phyloP scores from a whole-genome alignment of 1,140 invertebrate genomes.

The Formica selysi region DNA sequence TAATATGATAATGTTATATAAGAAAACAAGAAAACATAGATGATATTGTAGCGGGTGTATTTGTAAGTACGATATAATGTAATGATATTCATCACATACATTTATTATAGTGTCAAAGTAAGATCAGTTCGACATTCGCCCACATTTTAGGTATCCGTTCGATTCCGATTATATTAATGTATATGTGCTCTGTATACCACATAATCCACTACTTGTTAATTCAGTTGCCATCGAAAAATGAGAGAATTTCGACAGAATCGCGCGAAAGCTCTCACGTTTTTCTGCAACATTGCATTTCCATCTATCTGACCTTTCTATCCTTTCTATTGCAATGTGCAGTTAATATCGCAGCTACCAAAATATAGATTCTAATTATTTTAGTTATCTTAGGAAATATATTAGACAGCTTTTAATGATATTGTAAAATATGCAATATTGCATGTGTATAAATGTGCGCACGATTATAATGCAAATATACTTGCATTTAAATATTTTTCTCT shows the following conservation, averaged over 20 bases:
- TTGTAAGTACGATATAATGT: constrained; percentile 83
- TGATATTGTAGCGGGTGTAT: constrained; percentile 84
- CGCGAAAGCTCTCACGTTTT: neutral
- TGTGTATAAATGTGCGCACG: neutral
- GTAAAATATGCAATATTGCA: constrained; percentile 19
- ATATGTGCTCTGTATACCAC: constrained; percentile 49
- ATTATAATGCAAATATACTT: constrained; percentile 21
- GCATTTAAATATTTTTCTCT: constrained; percentile 1
- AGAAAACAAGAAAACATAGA: constrained; percentile 79
- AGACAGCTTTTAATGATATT: constrained; percentile 39
- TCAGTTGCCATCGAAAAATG: constrained; percentile 70
- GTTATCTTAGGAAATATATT: constrained; percentile 48
- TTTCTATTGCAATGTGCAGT: neutral
- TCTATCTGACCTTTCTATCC: constrained; percentile 4
- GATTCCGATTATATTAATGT: constrained; percentile 70
- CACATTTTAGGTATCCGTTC: constrained; percentile 61
- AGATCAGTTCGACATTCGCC: constrained; percentile 74
- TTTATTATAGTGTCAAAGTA: constrained; percentile 64
- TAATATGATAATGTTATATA: constrained; percentile 85
- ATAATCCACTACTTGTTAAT: constrained; percentile 75
- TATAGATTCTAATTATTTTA: constrained; percentile 54
- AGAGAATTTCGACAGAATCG: neutral
- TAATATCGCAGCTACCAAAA: constrained; percentile 46
- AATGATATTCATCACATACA: constrained; percentile 73
- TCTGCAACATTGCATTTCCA: constrained; percentile 18